Base-by-base conservation (phyloP, 2,888 invertebrate genomes). In the Phyllotreta cruciferae region DNA sequence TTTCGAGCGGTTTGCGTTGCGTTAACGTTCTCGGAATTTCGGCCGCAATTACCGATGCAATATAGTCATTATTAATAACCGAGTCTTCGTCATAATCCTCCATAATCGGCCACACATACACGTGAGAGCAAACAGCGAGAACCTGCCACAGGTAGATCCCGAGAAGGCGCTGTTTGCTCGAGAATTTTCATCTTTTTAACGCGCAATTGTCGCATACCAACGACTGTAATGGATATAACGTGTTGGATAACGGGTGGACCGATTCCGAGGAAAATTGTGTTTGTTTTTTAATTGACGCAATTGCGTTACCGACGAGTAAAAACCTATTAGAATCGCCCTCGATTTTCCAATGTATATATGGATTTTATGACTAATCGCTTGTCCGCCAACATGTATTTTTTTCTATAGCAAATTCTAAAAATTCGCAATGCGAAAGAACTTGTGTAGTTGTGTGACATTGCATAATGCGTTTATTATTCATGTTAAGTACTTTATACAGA, bases 231-330 rank as follows among this genome's bases (percentile, higher is more conserved):
- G 44, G 44, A 44, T 13, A 44, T 44, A 44, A 11, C 44, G 14
- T 44, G 44, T 44, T 44, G 44, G 44, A 44, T 44, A 44, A 44
- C 44, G 44, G 44, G 44, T 44, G 10, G 44, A n/a, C 7, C 14
- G 14, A 44, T 44, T 24, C 24, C 24, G 4, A 24, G 24, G 24
- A 24, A 24, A 24, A 24, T 4, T 4, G 24, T 44, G 11, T 6
- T 44, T 44, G 7, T 7, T 44, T n/a, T 44, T 44, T 44, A 13
- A 44, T 13, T 44, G 14, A 14, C 10, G 10, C 44, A 44, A 44
- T 44, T 44, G 4, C 14, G 14, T 44, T 10, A 44, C 10, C 9
- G 6, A n/a, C 24, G 24, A 4, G 24, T 24, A 24, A 24, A 24
- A 24, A 24, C 24, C 24, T 24, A 1, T 24, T 24, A 24, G 2